Percentiles rank a stretch among this genome's conserved stretches.
Conservation (phyloP, 2,113 vertebrate species). For the Uria aalge region DNA sequence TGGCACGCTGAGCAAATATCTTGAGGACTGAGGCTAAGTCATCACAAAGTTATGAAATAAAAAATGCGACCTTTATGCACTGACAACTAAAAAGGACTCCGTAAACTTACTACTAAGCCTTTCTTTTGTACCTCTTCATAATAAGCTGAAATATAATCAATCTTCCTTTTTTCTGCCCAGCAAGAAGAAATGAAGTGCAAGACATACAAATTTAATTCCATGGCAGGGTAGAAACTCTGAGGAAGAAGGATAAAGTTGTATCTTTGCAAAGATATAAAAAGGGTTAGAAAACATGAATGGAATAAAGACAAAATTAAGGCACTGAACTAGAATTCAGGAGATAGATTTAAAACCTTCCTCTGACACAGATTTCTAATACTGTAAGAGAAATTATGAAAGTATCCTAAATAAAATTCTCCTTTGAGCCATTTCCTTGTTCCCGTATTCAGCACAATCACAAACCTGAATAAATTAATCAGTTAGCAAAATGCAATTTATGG, state of each 20-base stretch:
- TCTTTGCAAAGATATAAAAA: background rate
- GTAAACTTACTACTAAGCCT: background rate
- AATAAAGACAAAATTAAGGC: background rate
- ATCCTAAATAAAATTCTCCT: background rate
- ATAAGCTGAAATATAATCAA: background rate
- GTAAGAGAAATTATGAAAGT: background rate
- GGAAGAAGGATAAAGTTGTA: background rate
- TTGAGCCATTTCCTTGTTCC: background rate
- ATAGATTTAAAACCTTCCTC: background rate
- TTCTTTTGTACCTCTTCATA: background rate
- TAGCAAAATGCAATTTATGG: background rate
- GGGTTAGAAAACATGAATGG: background rate
- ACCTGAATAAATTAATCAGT: background rate
- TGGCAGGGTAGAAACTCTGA: background rate
- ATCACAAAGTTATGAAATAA: background rate
- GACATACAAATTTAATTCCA: background rate
- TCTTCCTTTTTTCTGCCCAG: background rate
- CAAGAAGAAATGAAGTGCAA: background rate
- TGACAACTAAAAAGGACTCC: background rate
- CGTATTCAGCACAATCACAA: background rate
- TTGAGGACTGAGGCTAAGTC: background rate
- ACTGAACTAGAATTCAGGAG: background rate
- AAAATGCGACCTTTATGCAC: rapidly evolving
- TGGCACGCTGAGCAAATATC: background rate
- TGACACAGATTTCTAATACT: background rate